Conservation (phyloP, 2,888 invertebrate species). For the Pheosia gnoma region DNA sequence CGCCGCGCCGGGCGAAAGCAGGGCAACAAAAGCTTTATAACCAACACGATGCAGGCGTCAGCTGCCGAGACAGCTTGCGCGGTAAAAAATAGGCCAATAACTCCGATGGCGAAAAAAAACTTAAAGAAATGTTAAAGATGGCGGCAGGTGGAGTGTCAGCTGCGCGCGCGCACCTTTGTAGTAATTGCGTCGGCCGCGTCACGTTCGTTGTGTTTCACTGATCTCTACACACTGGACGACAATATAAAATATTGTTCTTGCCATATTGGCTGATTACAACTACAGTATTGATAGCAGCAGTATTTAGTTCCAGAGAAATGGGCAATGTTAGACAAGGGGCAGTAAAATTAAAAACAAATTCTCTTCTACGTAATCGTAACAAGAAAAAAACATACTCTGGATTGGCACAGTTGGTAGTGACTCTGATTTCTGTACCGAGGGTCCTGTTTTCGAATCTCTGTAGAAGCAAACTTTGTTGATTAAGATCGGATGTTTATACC, state of each 20-base stretch:
- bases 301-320: no score
- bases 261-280: not conserved
- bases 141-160: constrained; percentile 80
- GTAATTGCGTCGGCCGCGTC: constrained; percentile 69
- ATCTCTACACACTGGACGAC: not conserved
- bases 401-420: no score
- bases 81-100: constrained; percentile 84
- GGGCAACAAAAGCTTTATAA: constrained; percentile 45
- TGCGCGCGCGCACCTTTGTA: constrained; percentile 79
- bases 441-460: no score
- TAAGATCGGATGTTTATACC: no score
- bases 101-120: constrained; percentile 79
- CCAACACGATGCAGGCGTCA: constrained; percentile 62
- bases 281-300: not conserved
- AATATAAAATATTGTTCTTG: not conserved
- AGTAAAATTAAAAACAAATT: no score
- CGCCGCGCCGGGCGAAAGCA: constrained; percentile 23
- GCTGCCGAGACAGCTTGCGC: constrained; percentile 79
- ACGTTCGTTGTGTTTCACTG: constrained; percentile 48
- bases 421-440: no score
- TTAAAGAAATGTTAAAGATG: constrained; percentile 79
- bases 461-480: no score
- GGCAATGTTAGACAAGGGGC: no score
- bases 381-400: no score
- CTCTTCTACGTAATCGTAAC: no score